A percentile compares a stretch with the other conserved stretches of the same genome.
phyloP scores from a whole-genome alignment of 92 coral and sea anemone genomes.

The Montipora capitata region DNA sequence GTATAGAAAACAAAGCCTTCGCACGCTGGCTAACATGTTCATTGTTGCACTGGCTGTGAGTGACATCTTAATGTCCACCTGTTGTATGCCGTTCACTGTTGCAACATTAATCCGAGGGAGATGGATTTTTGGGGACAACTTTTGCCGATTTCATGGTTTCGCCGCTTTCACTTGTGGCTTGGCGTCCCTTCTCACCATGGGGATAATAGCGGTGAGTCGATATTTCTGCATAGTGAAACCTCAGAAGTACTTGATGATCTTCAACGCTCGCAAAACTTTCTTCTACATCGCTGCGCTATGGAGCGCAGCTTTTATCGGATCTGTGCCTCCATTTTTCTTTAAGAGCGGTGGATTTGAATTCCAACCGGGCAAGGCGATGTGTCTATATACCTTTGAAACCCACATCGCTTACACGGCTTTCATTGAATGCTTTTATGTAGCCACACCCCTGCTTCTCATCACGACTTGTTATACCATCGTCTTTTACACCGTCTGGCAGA shows the following conservation, averaged over 20 bases:
- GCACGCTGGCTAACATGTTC: conserved; percentile 68
- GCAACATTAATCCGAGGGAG: conserved; percentile 57
- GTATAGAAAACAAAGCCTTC: conserved; percentile 70
- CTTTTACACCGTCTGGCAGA: conserved; percentile 52
- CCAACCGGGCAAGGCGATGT: conserved; percentile 83
- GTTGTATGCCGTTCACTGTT: conserved; percentile 81
- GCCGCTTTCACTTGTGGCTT: conserved; percentile 55
- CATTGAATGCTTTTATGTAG: conserved; percentile 65
- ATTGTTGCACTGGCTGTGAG: conserved; percentile 78
- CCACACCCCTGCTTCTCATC: conserved; percentile 59
- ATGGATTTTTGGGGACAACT: conserved; percentile 42
- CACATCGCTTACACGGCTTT: conserved; percentile 69
- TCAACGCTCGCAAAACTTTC: conserved; percentile 53
- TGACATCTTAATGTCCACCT: conserved; percentile 70
- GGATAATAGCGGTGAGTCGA: conserved; percentile 72
- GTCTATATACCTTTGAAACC: conserved; percentile 73
- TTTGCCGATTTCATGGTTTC: conserved; percentile 77
- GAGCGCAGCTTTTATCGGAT: conserved; percentile 59
- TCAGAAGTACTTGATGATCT: conserved; percentile 38
- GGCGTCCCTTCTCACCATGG: conserved; percentile 80
- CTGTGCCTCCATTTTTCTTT: conserved; percentile 72
- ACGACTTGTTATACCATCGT: conserved; percentile 64
- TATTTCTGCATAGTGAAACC: conserved; percentile 71
- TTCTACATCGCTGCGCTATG: conserved; percentile 37
- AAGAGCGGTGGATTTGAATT: conserved; percentile 55